Conservation (phyloP, 2,113 vertebrate species). For the Oreotrochilus melanogaster region DNA sequence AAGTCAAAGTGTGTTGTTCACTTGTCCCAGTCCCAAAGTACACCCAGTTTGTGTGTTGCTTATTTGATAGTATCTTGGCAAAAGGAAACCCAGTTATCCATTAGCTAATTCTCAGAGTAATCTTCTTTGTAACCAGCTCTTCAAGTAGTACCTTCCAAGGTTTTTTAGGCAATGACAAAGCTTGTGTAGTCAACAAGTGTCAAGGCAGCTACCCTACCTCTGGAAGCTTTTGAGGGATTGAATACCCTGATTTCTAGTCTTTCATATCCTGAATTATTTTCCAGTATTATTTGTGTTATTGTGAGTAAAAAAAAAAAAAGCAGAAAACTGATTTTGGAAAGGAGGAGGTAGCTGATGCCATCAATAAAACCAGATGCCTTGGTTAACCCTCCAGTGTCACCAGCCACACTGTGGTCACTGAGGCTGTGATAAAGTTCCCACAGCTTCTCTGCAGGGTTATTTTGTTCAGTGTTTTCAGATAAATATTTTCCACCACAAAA, state of each 20-base stretch:
- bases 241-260: neutral
- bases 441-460: neutral
- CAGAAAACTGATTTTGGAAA: neutral
- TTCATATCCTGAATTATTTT: neutral
- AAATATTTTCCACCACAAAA: neutral
- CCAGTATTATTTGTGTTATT: neutral
- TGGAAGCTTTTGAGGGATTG: accelerated
- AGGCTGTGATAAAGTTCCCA: neutral
- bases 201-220: neutral
- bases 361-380: accelerated
- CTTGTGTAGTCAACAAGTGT: neutral
- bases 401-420: neutral
- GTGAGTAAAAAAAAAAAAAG: too few relatives aligned
- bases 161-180: neutral
- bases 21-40: neutral
- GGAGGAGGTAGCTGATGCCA: neutral
- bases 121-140: neutral
- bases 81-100: neutral
- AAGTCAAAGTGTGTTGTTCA: neutral
- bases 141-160: neutral
- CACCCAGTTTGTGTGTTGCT: neutral
- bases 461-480: neutral
- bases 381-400: accelerated
- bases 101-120: neutral
- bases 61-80: neutral